These are phyloP conservation scores for Hiodon tergisus DNA, from an alignment of 2,113 vertebrate species.

Conservation along the genomic window DNA sequence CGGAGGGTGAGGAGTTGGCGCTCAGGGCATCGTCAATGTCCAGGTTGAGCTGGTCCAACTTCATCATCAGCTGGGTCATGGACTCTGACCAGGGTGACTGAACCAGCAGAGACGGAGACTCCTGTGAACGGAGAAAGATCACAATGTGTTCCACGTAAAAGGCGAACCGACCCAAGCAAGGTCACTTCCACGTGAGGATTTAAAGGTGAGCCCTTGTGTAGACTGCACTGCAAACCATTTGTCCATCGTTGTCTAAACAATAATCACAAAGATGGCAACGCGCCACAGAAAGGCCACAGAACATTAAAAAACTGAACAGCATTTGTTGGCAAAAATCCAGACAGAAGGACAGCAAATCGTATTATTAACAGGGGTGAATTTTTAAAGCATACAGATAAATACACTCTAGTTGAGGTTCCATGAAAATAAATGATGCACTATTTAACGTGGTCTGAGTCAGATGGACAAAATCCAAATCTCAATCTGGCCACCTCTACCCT, in stretches of 20 bases:
- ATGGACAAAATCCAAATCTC: too few relatives aligned
- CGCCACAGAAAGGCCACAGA: not conserved
- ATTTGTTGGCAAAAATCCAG: not conserved
- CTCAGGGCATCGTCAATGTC: conserved; percentile 61
- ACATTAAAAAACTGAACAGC: not conserved
- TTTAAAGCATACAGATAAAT: not conserved
- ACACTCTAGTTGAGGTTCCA: too few relatives aligned
- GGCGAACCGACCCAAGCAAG: too few relatives aligned
- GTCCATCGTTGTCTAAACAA: too few relatives aligned
- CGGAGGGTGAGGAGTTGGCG: conserved; percentile 44
- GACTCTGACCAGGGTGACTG: conserved; percentile 55
- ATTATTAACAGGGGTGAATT: not conserved
- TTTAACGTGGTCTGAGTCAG: too few relatives aligned
- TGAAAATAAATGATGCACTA: too few relatives aligned
- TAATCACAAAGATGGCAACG: not conserved
- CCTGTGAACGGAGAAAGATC: not conserved
- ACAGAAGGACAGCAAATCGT: not conserved
- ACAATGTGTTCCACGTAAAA: too few relatives aligned
- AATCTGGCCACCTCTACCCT: too few relatives aligned
- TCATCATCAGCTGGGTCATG: conserved; percentile 67
- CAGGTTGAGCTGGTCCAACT: conserved; percentile 65
- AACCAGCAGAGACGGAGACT: conserved; percentile 15
- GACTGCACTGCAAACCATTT: too few relatives aligned
- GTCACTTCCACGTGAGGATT: too few relatives aligned
- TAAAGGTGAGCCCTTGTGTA: too few relatives aligned